Evolutionary conservation across 2,888 invertebrate species (phyloP).

Genomic region (Didymodactylos carnosus): DNA sequence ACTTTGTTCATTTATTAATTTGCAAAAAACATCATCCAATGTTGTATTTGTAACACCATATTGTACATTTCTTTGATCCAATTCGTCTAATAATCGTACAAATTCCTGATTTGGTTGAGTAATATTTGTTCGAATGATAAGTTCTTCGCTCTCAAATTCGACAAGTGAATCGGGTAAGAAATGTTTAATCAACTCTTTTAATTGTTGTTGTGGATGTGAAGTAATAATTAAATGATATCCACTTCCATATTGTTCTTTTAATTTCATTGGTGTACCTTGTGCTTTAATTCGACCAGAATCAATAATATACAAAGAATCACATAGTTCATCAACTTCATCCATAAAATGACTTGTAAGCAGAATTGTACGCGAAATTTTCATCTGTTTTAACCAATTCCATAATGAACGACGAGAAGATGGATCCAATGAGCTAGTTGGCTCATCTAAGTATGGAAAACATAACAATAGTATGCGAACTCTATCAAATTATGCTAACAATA

Average conservation of each 20-base stretch:
- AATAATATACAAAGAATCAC: not conserved
- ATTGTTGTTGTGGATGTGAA: too few species aligned
- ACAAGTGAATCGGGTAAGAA: too few species aligned
- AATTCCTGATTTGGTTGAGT: too few species aligned
- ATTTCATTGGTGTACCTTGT: not conserved
- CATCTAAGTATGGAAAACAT: not conserved
- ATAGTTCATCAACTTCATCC: not conserved
- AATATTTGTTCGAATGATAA: too few species aligned
- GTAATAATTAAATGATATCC: too few species aligned
- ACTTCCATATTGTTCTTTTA: not conserved
- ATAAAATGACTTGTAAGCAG: not conserved
- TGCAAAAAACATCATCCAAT: not conserved
- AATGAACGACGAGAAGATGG: not conserved
- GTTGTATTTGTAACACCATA: not conserved
- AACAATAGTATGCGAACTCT: too few species aligned
- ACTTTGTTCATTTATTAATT: too few species aligned
- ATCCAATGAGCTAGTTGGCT: not conserved
- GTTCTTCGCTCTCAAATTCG: too few species aligned
- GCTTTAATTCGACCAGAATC: not conserved
- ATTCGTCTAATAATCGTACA: not conserved
- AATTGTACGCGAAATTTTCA: not conserved
- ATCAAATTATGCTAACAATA: too few species aligned
- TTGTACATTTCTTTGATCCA: not conserved
- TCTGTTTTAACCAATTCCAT: not conserved
- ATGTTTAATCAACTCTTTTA: too few species aligned